Evolutionary conservation across 2,888 invertebrate genomes (phyloP), one percentile per base, ranked within the genome.

Genomic region (Troides oblongomaculatus): DNA sequence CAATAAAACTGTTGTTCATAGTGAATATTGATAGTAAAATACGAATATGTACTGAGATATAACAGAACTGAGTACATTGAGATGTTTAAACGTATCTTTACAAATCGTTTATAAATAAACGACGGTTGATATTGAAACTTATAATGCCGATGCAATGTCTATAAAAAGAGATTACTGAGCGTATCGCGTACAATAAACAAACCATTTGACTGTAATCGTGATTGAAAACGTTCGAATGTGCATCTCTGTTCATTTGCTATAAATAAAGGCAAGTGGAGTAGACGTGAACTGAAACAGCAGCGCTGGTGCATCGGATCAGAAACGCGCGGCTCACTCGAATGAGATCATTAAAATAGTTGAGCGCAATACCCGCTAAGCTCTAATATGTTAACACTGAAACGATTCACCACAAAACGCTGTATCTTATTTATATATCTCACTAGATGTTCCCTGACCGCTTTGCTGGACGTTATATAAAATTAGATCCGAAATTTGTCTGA

Each of bases 191-290:
- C 56, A 69, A 65, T 62, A 62, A 65, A 69, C 53, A 64, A 69
- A 62, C 69, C 65, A 65, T 69, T 69, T 69, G 62, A 69, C 58
- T 65, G 65, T 58, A 62, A 65, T 65, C 69, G 56, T 61, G 64
- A 69, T 69, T 57, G 57, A 69, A 58, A 50, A 62, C 69, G 62
- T 66, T 62, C 50, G 14, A 65, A 69, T 66, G 69, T 65, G 69
- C 69, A 69, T 62, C 21, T 58, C 65, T 69, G 69, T 69, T 66
- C 62, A 62, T 62, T 69, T 62, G 62, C 69, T 69, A 69, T 69
- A 69, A 69, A 69, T 69, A 69, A 69, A 69, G 65, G 69, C 69
- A 62, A 69, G 65, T 65, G 64, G 69, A 64, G 64, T 69, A 60
- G 69, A 60, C 46, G 64, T 56, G 53, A 61, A 60, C 53, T 63